Evolutionary conservation across 2,113 vertebrate species (phyloP).

Genomic region (rat (Rattus norvegicus)): GRCr8 NC_086019.1:111538001-111538500

Average conservation of each 20-base stretch:
- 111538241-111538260: too few species aligned
- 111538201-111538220: background rate
- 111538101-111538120: background rate
- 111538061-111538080: background rate
- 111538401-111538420: too few species aligned
- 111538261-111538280: too few species aligned
- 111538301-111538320: background rate
- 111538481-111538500: slow-evolving; percentile 56
- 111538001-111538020: too few species aligned
- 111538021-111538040: background rate
- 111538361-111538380: slow-evolving; percentile 76
- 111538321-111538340: background rate
- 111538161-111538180: background rate
- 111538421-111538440: background rate
- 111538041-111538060: background rate
- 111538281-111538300: background rate
- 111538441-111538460: background rate
- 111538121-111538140: background rate
- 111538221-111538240: background rate
- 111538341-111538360: accelerated
- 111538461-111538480: background rate
- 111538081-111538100: background rate
- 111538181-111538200: accelerated
- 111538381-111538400: background rate
- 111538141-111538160: background rate